These are phyloP conservation scores for Fistularia tabacaria DNA, from an alignment of 2,797 vertebrate species.

Conservation along the genomic window DNA sequence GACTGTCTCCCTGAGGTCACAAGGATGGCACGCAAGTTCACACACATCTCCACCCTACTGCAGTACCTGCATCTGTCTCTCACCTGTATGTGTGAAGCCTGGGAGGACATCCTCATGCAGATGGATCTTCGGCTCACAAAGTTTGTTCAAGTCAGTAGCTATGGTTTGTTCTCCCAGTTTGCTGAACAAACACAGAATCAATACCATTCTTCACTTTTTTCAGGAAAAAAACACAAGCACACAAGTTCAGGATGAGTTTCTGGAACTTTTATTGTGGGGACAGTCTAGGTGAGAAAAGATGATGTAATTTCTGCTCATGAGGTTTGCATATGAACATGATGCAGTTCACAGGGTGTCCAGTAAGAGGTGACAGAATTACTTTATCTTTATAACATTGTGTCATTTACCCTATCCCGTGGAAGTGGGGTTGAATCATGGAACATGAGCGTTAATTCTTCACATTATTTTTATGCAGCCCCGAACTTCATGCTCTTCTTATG, in stretches of 20 bases:
- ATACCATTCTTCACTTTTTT: constrained; percentile 5
- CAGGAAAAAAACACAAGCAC: constrained; percentile 96
- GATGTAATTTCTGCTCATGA: fast-evolving
- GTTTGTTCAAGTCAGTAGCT: constrained; percentile 88
- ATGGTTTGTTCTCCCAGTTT: background rate
- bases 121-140: constrained; percentile 97
- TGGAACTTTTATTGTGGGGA: constrained; percentile 95
- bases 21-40: constrained; percentile 96
- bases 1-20: constrained; percentile 93
- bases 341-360: constrained; percentile 16
- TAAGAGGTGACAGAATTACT: constrained; percentile 36
- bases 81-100: constrained; percentile 97
- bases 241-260: constrained; percentile 98
- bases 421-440: too few species aligned
- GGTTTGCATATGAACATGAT: background rate
- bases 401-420: background rate
- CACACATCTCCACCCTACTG: constrained; percentile 94
- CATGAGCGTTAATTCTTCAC: background rate
- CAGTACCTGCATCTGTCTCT: constrained; percentile 94
- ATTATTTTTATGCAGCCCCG: constrained; percentile 74
- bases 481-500: constrained; percentile 95
- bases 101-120: constrained; percentile 98
- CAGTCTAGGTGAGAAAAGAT: constrained; percentile 83
- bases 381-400: background rate
- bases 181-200: background rate